Evolutionary conservation across 2,888 invertebrate genomes (phyloP).

Genomic region (Villa cingulata): DNA sequence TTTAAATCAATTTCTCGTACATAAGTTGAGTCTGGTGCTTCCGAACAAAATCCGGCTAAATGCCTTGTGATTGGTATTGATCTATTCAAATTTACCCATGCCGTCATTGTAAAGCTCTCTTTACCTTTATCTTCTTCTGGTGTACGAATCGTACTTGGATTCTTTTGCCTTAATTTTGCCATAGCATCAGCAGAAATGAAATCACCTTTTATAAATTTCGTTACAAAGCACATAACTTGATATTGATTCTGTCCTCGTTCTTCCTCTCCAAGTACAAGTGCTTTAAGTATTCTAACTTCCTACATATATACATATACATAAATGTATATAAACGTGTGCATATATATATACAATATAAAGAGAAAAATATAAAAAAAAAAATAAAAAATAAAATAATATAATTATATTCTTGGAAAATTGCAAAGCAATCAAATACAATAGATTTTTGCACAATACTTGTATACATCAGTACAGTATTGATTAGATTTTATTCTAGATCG

Average conservation of each 20-base stretch:
- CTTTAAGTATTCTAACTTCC: conserved; percentile 88
- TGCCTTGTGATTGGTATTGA: conserved; percentile 59
- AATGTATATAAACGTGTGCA: too few species aligned
- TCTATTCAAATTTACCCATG: conserved; percentile 57
- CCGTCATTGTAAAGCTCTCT: conserved; percentile 71
- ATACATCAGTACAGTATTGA: not conserved
- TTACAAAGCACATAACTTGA: conserved; percentile 84
- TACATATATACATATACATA: conserved; percentile 36
- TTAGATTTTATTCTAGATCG: too few species aligned
- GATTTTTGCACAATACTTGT: not conserved
- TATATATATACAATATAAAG: too few species aligned
- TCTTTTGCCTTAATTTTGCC: conserved; percentile 84
- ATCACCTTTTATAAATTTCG: conserved; percentile 78
- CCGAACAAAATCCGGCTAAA: conserved; percentile 59
- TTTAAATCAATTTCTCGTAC: conserved; percentile 65
- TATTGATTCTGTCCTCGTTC: conserved; percentile 80
- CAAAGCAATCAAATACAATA: too few species aligned
- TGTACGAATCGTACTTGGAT: conserved; percentile 73
- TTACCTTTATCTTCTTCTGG: conserved; percentile 84
- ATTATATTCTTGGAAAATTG: not conserved
- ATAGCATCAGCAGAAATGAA: conserved; percentile 95
- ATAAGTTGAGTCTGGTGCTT: conserved; percentile 63
- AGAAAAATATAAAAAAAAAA: conserved; percentile 2
- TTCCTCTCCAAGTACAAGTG: conserved; percentile 80
- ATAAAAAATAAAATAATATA: not conserved